These are phyloP conservation scores for Merluccius polli DNA, from an alignment of 2,797 vertebrate species.

Conservation along the genomic window DNA sequence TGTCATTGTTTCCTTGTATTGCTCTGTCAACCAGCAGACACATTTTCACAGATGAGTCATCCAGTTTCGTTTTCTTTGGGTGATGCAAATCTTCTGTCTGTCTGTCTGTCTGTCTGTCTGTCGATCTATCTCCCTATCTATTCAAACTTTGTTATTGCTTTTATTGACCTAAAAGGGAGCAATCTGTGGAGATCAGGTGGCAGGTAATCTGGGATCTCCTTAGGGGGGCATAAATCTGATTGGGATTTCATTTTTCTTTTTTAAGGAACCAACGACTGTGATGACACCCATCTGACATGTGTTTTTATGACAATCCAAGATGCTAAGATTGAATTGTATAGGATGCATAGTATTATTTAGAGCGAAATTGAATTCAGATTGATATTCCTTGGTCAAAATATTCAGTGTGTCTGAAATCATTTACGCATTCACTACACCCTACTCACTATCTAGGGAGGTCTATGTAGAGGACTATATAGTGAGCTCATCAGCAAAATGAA, in stretches of 20 bases:
- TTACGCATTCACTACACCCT: too few relatives aligned
- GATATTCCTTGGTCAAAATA: not conserved
- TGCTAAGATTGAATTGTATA: too few relatives aligned
- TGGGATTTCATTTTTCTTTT: not conserved
- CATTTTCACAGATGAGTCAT: slow-evolving; percentile 64
- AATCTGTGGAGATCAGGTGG: not conserved
- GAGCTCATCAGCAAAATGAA: too few relatives aligned
- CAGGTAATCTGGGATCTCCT: not conserved
- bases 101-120: slow-evolving; percentile 27
- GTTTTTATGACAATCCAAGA: too few relatives aligned
- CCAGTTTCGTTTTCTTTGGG: slow-evolving; percentile 31
- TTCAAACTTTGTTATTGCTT: not conserved
- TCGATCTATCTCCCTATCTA: slow-evolving; percentile 29
- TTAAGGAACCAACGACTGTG: too few relatives aligned
- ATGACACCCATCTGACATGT: too few relatives aligned
- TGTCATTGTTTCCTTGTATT: slow-evolving; percentile 35
- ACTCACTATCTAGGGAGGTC: too few relatives aligned
- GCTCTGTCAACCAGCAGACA: slow-evolving; percentile 48
- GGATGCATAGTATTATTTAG: too few relatives aligned
- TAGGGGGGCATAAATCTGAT: not conserved
- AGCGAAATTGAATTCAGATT: not conserved
- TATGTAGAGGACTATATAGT: too few relatives aligned
- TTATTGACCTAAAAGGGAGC: not conserved
- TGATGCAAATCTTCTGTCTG: slow-evolving; percentile 52
- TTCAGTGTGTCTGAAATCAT: not conserved